phyloP scores from a whole-genome alignment of 2,797 vertebrate species.

The Dipus sagitta region DNA sequence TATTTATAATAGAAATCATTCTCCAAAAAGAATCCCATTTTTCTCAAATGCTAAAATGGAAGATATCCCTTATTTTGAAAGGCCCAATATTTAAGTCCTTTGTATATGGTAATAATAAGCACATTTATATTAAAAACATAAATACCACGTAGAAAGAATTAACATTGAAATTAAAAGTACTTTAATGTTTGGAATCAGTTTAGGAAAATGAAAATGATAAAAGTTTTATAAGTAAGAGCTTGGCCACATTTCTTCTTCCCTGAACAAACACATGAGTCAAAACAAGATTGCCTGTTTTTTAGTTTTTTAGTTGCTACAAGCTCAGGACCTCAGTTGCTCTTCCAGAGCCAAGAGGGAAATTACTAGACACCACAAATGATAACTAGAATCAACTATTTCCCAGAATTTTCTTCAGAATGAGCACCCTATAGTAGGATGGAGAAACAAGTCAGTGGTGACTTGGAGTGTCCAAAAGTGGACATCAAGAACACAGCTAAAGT shows the following conservation, averaged over 20 bases:
- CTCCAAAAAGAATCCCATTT: constrained; percentile 36
- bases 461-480: background rate
- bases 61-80: constrained; percentile 62
- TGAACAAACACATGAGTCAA: constrained; percentile 43
- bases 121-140: constrained; percentile 70
- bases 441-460: background rate
- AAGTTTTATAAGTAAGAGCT: constrained; percentile 26
- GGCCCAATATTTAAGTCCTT: constrained; percentile 47
- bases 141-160: constrained; percentile 59
- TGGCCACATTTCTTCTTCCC: background rate
- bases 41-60: constrained; percentile 48
- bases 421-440: background rate
- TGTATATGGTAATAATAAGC: constrained; percentile 43
- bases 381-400: background rate
- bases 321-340: background rate
- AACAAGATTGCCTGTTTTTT: background rate
- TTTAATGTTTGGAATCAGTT: constrained; percentile 17
- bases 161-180: constrained; percentile 61
- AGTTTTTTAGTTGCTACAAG: background rate
- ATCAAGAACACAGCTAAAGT: background rate
- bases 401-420: constrained; percentile 2
- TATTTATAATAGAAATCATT: constrained; percentile 57
- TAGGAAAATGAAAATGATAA: constrained; percentile 31
- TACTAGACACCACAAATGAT: constrained; percentile 13
- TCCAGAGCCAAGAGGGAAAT: constrained; percentile 34